Percentiles rank a stretch among this genome's conserved stretches.
These are phyloP conservation scores for Rhinella marina DNA, from an alignment of 2,797 vertebrate genomes.

Conservation along the genomic window DNA sequence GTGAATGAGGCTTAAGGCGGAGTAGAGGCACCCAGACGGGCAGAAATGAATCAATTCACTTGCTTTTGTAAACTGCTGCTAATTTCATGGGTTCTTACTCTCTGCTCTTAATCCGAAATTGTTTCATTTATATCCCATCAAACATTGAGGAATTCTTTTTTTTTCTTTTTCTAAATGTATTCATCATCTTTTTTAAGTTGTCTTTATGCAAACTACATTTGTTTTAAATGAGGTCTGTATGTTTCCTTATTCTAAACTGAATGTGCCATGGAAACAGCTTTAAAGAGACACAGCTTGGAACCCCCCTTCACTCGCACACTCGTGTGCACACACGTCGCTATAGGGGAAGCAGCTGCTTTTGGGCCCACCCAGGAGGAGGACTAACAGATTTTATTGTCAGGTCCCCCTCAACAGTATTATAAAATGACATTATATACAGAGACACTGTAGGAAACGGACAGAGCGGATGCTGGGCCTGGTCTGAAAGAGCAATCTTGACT, in stretches of 20 bases:
- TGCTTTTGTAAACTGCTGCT: neutral
- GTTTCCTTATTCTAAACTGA: neutral
- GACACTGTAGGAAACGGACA: too few relatives aligned
- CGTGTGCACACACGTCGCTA: too few relatives aligned
- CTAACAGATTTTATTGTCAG: too few relatives aligned
- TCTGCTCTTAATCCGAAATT: neutral
- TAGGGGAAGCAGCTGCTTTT: too few relatives aligned
- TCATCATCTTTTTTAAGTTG: neutral
- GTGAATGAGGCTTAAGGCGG: too few relatives aligned
- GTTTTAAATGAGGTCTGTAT: neutral
- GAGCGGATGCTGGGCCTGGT: too few relatives aligned
- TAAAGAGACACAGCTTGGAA: too few relatives aligned
- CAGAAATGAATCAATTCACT: neutral
- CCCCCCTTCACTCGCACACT: neutral
- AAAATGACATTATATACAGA: too few relatives aligned
- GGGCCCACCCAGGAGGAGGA: too few relatives aligned
- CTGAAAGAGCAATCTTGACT: too few relatives aligned
- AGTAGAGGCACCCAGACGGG: neutral
- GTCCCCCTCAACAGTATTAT: too few relatives aligned
- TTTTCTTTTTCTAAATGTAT: neutral
- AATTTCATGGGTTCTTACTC: constrained; percentile 37
- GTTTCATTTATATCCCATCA: constrained; percentile 12
- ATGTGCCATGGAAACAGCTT: neutral
- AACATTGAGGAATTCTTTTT: neutral
- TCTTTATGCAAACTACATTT: neutral